Evolutionary conservation across 1,140 invertebrate species (phyloP).

Genomic region (Drosophila setifemur): DNA sequence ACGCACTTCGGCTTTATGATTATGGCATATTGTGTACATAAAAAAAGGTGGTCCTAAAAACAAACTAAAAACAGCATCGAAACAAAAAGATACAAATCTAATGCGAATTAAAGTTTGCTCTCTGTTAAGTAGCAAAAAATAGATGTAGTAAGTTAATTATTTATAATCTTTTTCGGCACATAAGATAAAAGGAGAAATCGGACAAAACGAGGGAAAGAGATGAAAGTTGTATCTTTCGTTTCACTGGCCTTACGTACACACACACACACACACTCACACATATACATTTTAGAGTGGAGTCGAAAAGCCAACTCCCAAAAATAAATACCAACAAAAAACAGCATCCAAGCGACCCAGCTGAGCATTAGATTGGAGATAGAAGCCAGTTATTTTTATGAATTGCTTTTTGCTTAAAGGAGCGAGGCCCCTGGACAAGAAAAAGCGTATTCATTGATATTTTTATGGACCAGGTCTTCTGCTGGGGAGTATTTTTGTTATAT

Average conservation of each 20-base stretch:
- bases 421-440: slow-evolving; percentile 33
- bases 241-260: slow-evolving; percentile 44
- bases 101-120: too few species aligned
- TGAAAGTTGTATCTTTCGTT: too few species aligned
- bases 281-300: not conserved
- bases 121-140: too few species aligned
- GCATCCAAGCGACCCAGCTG: slow-evolving; percentile 5
- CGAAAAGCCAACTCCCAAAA: slow-evolving; percentile 50
- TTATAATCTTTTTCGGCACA: too few species aligned
- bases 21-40: not conserved
- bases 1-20: slow-evolving; percentile 24
- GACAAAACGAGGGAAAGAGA: too few species aligned
- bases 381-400: slow-evolving; percentile 56
- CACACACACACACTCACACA: not conserved
- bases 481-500: slow-evolving; percentile 33
- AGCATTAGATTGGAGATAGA: slow-evolving; percentile 8
- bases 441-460: slow-evolving; percentile 74
- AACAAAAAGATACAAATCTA: not conserved
- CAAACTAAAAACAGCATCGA: not conserved
- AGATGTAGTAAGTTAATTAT: too few species aligned
- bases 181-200: too few species aligned
- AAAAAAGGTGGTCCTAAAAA: not conserved
- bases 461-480: slow-evolving; percentile 46
- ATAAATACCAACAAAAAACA: slow-evolving; percentile 25
- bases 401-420: slow-evolving; percentile 21